Conservation (phyloP, 2,888 invertebrate genomes). For the Agonopterix subpropinquella region DNA sequence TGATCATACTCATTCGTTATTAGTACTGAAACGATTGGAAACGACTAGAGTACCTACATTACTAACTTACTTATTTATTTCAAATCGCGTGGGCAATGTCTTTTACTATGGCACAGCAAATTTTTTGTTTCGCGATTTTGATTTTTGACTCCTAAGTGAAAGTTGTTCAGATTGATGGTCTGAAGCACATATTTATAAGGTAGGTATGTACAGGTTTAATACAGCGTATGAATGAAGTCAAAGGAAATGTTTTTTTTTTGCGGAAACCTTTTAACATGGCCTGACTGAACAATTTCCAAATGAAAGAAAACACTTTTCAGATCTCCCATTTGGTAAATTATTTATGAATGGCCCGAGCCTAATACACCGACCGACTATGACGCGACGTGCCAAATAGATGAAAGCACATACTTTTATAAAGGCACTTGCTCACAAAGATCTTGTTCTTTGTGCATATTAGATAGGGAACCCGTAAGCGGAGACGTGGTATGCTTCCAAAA, state of each 20-base stretch:
- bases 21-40: no score
- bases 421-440: conserved; percentile 42
- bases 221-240: not conserved
- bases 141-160: no score
- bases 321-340: conserved; percentile 55
- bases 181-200: no score
- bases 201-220: not conserved
- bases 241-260: conserved; percentile 10
- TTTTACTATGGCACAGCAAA: no score
- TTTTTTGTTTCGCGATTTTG: no score
- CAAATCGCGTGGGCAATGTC: no score
- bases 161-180: no score
- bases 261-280: conserved; percentile 33
- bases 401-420: conserved; percentile 47
- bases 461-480: conserved; percentile 41
- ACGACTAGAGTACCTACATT: no score
- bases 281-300: conserved; percentile 45
- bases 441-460: conserved; percentile 66
- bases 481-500: conserved; percentile 50
- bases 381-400: conserved; percentile 45
- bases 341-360: conserved; percentile 55
- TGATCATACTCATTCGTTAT: no score
- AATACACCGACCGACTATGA: conserved; percentile 34
- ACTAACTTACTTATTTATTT: no score
- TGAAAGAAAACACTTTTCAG: conserved; percentile 34